Conservation (phyloP, 2,888 invertebrate genomes). For the Pherbina coryleti region DNA sequence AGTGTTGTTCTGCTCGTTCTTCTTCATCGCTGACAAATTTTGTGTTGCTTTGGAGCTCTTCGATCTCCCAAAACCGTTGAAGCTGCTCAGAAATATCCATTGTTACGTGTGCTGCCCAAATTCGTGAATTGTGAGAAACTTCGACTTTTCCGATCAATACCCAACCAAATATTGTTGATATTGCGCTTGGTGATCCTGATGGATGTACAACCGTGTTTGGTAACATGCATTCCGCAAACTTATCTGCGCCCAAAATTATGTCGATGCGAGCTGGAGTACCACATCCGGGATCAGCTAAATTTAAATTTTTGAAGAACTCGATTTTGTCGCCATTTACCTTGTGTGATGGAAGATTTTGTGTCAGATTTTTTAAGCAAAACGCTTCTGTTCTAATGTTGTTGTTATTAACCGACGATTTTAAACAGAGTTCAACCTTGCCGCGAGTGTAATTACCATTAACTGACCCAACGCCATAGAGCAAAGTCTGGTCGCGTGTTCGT, state of each 20-base stretch:
- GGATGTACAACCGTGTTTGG: conserved; percentile 32
- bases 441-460: conserved; percentile 16
- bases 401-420: neutral
- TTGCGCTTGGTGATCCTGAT: conserved; percentile 38
- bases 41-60: neutral
- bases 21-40: neutral
- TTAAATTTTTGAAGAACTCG: conserved; percentile 23
- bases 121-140: no score
- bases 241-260: conserved; percentile 38
- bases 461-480: conserved; percentile 39
- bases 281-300: conserved; percentile 37
- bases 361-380: neutral
- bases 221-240: conserved; percentile 34
- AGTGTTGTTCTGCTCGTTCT: neutral
- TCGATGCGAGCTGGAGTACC: conserved; percentile 28
- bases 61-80: neutral
- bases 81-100: neutral
- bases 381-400: neutral
- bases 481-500: conserved; percentile 33
- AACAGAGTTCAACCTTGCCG: conserved; percentile 33
- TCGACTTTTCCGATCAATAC: conserved; percentile 33
- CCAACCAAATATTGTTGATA: conserved; percentile 44
- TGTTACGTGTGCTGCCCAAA: neutral
- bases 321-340: conserved; percentile 10
- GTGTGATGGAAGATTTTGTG: conserved; percentile 34